A percentile compares a stretch with the other conserved stretches of the same genome.
Evolutionary conservation across 2,113 vertebrate species (phyloP).

Genomic region (Donacobius atricapilla): DNA sequence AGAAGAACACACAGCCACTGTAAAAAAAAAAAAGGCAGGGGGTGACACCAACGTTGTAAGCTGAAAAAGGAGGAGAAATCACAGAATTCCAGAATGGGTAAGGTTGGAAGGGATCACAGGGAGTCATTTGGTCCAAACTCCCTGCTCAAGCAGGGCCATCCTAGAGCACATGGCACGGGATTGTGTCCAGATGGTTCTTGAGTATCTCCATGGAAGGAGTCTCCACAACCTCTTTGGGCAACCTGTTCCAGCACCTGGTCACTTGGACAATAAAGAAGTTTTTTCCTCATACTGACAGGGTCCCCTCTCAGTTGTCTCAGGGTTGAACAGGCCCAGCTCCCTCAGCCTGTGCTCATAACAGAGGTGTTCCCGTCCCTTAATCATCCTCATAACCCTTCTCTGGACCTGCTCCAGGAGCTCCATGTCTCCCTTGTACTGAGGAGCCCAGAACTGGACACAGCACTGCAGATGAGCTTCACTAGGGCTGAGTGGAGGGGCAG

Average conservation of each 20-base stretch:
- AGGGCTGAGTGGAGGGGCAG: neutral
- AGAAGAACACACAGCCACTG: neutral
- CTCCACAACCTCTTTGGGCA: neutral
- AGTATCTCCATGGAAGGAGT: neutral
- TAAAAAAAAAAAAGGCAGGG: neutral
- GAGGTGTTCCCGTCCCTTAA: rapidly evolving
- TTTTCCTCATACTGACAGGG: neutral
- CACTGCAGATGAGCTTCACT: rapidly evolving
- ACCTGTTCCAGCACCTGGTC: neutral
- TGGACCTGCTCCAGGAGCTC: neutral
- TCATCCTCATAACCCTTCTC: rapidly evolving
- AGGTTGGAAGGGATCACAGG: neutral
- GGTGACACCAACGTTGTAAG: neutral
- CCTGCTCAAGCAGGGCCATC: neutral
- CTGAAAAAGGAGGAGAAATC: neutral
- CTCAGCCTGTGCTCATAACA: rapidly evolving
- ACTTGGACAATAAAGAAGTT: neutral
- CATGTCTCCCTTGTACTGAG: neutral
- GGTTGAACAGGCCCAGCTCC: neutral
- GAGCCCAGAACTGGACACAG: neutral
- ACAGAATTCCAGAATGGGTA: neutral
- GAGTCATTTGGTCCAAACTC: neutral
- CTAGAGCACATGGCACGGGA: neutral
- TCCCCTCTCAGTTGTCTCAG: rapidly evolving
- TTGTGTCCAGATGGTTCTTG: neutral